Conservation (phyloP, 2,113 vertebrate species). For the Leuciscus idus region DNA sequence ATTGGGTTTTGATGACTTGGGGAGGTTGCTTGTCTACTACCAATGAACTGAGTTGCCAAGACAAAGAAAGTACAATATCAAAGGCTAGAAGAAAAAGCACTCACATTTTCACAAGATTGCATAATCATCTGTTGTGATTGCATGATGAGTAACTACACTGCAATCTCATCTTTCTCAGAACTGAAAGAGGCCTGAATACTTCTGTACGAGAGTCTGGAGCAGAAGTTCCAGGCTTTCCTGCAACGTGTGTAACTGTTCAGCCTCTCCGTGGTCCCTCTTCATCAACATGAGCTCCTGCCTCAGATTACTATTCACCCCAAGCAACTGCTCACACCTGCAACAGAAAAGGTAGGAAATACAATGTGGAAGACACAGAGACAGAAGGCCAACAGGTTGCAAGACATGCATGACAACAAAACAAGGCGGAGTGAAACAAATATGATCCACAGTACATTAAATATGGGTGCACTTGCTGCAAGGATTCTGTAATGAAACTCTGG, state of each 20-base stretch:
- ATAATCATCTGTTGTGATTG: background rate
- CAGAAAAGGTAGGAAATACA: background rate
- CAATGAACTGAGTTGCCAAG: slow-evolving; percentile 78
- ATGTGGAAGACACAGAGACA: background rate
- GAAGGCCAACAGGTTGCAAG: background rate
- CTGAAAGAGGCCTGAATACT: slow-evolving; percentile 69
- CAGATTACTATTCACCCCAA: slow-evolving; percentile 85
- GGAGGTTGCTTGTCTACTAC: slow-evolving; percentile 94
- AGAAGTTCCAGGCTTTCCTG: slow-evolving; percentile 76
- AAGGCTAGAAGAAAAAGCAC: background rate
- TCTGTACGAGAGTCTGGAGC: slow-evolving; percentile 83
- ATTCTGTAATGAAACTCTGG: too few species aligned
- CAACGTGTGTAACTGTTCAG: slow-evolving; percentile 73
- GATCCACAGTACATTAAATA: background rate
- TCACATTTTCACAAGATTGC: background rate
- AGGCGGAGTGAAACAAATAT: background rate
- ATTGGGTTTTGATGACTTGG: slow-evolving; percentile 96
- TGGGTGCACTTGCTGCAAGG: background rate
- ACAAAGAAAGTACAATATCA: background rate
- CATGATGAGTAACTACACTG: background rate
- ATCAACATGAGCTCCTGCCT: slow-evolving; percentile 81
- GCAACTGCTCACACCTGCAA: slow-evolving; percentile 86
- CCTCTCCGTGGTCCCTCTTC: slow-evolving; percentile 67
- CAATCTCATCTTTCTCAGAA: background rate
- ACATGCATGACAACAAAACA: background rate